Evolutionary conservation across 2,888 invertebrate genomes (phyloP).

Genomic region (Julus scandinavius): DNA sequence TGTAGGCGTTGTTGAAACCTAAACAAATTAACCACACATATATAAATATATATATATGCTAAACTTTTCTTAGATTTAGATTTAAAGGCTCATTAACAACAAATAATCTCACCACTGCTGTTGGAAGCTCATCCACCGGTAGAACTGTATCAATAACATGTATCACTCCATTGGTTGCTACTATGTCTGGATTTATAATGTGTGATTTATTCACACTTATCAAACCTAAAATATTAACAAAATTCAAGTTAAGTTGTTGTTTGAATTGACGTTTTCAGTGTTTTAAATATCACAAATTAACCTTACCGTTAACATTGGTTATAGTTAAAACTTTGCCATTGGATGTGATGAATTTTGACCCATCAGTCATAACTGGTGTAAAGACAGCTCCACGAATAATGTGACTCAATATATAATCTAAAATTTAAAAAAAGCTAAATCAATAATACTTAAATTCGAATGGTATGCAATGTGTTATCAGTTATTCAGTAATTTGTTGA

Average conservation of each 20-base stretch:
- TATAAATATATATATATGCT: background rate
- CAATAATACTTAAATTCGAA: too few species aligned
- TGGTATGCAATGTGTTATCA: too few species aligned
- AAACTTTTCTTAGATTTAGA: background rate
- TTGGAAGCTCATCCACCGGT: conserved; percentile 24
- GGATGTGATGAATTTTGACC: conserved; percentile 50
- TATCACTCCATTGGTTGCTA: conserved; percentile 52
- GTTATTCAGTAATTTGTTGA: too few species aligned
- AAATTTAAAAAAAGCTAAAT: background rate
- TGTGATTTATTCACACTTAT: conserved; percentile 43
- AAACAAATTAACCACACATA: background rate
- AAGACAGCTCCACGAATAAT: conserved; percentile 53
- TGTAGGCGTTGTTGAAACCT: conserved; percentile 2
- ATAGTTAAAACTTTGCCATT: conserved; percentile 52
- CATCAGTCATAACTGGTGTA: conserved; percentile 52
- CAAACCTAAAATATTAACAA: background rate
- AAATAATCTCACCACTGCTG: background rate
- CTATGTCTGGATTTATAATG: conserved; percentile 54
- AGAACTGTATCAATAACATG: conserved; percentile 53
- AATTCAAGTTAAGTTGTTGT: background rate
- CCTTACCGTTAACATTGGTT: conserved; percentile 33
- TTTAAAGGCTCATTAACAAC: background rate
- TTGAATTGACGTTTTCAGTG: background rate
- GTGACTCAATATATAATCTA: conserved; percentile 51
- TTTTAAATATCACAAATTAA: background rate